phyloP scores from a whole-genome alignment of 2,797 vertebrate species.

The Halcyon leucocephala region DNA sequence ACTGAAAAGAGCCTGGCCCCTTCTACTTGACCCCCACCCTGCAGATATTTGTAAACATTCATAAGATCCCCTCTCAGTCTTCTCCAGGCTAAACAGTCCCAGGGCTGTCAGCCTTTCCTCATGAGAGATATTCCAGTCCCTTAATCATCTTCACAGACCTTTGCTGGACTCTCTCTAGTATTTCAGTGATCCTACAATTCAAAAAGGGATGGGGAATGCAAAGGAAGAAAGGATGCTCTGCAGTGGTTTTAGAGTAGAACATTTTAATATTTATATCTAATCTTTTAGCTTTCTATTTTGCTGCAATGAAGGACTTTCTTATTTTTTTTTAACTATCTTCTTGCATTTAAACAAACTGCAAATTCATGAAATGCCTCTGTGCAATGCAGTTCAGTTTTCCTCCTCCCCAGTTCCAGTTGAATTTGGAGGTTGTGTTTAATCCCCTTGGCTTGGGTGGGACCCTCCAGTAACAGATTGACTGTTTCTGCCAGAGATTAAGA shows the following conservation, averaged over 20 bases:
- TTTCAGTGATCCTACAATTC: not conserved
- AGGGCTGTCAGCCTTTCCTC: no score
- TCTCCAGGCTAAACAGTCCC: no score
- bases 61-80: no score
- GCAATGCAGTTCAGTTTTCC: not conserved
- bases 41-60: no score
- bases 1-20: no score
- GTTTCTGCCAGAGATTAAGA: conserved; percentile 29
- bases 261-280: not conserved
- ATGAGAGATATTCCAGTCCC: no score
- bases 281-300: not conserved
- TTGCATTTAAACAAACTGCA: not conserved
- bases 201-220: not conserved
- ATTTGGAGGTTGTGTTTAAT: conserved; percentile 3
- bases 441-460: not conserved
- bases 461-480: not conserved
- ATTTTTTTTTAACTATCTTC: not conserved
- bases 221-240: not conserved
- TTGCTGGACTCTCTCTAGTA: no score
- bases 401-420: not conserved
- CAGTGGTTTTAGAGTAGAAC: not conserved
- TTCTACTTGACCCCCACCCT: no score
- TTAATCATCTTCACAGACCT: no score
- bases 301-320: not conserved
- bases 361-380: not conserved